These are phyloP conservation scores for Hucho hucho DNA, from an alignment of 2,113 vertebrate genomes.

Conservation along the genomic window DNA sequence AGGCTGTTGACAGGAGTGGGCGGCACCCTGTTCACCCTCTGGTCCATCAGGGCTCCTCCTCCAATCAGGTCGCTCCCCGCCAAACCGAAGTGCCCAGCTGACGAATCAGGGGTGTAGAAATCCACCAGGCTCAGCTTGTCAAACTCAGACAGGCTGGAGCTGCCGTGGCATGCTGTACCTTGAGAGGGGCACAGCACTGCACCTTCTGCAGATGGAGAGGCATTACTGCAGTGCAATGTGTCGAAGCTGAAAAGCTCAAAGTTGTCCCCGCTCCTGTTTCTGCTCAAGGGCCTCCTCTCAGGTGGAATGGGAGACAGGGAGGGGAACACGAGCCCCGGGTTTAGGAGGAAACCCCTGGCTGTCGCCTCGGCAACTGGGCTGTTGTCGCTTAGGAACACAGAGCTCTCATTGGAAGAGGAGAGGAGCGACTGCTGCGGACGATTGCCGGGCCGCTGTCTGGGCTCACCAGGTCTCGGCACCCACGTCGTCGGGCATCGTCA, in stretches of 20 bases:
- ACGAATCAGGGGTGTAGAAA: constrained; percentile 71
- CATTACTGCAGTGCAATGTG: constrained; percentile 67
- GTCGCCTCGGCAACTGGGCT: constrained; percentile 83
- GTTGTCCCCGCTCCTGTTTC: constrained; percentile 72
- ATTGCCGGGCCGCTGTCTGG: constrained; percentile 92
- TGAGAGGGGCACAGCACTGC: no score
- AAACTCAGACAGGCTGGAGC: constrained; percentile 72
- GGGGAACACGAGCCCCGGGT: constrained; percentile 67
- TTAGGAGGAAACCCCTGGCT: constrained; percentile 45
- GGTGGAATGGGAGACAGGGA: constrained; percentile 75
- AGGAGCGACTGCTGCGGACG: constrained; percentile 90
- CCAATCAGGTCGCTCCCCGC: constrained; percentile 9
- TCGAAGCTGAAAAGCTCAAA: constrained; percentile 87
- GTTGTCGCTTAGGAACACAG: constrained; percentile 93
- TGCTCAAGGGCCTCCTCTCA: constrained; percentile 72
- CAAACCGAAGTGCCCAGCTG: constrained; percentile 30
- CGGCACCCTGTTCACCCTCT: constrained; percentile 73
- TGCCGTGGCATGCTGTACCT: constrained; percentile 45
- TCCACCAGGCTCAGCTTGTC: constrained; percentile 73
- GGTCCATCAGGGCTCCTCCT: constrained; percentile 50
- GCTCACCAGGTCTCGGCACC: constrained; percentile 85
- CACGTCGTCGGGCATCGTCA: constrained; percentile 74
- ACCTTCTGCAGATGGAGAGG: constrained; percentile 64
- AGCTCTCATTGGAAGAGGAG: constrained; percentile 93
- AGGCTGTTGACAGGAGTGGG: constrained; percentile 88